Percentiles rank a stretch among this genome's conserved stretches.
phyloP scores from a whole-genome alignment of 2,113 vertebrate species.

The Entelurus aequoreus region DNA sequence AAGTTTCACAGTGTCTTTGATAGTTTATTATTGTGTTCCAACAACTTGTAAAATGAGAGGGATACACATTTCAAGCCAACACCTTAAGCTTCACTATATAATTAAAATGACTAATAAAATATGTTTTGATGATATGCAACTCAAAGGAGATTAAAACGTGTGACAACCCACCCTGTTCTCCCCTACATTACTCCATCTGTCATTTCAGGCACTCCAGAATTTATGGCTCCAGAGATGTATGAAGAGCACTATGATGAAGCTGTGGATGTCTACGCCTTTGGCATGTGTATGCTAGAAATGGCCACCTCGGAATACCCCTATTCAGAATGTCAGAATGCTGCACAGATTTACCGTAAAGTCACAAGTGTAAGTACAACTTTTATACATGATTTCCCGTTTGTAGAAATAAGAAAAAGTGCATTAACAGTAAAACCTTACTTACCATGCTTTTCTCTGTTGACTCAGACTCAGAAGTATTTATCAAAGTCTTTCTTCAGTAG shows the following conservation, averaged over 20 bases:
- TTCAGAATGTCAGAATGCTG: conserved; percentile 71
- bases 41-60: too few species aligned
- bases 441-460: not conserved
- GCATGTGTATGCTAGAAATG: conserved; percentile 98
- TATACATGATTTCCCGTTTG: not conserved
- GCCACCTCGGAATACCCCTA: conserved; percentile 78
- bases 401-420: not conserved
- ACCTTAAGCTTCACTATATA: too few species aligned
- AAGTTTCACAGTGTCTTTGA: too few species aligned
- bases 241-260: conserved; percentile 94
- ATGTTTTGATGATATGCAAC: too few species aligned
- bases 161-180: too few species aligned
- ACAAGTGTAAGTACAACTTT: conserved; percentile 81
- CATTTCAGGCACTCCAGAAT: conserved; percentile 71
- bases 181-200: not conserved
- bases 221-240: conserved; percentile 88
- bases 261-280: conserved; percentile 91
- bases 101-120: too few species aligned
- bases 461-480: not conserved
- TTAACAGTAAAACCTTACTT: not conserved
- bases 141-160: too few species aligned
- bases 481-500: conserved; percentile 5
- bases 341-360: conserved; percentile 83
- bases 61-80: too few species aligned
- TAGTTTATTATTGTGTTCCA: too few species aligned